A percentile compares a stretch with the other conserved stretches of the same genome.
These are phyloP conservation scores for Chymomyza procnemis DNA, from an alignment of 2,888 invertebrate species.

Conservation along the genomic window DNA sequence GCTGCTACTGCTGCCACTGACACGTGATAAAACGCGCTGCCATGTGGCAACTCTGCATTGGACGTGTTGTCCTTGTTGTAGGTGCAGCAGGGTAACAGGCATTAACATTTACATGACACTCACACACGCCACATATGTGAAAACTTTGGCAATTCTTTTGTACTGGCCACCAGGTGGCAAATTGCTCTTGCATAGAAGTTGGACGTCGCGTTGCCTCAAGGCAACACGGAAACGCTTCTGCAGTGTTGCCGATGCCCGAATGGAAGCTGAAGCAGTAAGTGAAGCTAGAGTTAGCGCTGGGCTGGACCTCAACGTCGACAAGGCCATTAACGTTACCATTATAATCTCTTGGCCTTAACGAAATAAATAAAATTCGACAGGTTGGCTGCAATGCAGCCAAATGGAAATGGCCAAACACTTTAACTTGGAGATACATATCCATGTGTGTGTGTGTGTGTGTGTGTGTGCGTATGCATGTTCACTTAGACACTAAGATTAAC, in stretches of 20 bases:
- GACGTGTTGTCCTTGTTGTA: constrained; percentile 10
- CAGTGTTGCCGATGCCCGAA: constrained; percentile 55
- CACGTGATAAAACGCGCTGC: constrained; percentile 67
- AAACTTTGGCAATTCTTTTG: constrained; percentile 69
- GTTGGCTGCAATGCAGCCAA: constrained; percentile 24
- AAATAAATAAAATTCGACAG: constrained; percentile 72
- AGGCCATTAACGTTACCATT: constrained; percentile 70
- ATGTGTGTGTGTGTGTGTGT: too few relatives aligned
- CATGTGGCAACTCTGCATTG: constrained; percentile 23
- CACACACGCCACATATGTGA: constrained; percentile 36
- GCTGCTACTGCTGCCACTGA: constrained; percentile 53
- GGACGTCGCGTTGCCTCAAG: constrained; percentile 54
- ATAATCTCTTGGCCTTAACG: constrained; percentile 71
- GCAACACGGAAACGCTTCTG: constrained; percentile 59
- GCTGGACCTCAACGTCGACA: constrained; percentile 21
- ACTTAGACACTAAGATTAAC: background rate
- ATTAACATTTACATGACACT: constrained; percentile 71
- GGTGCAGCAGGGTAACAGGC: constrained; percentile 48
- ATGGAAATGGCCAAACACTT: constrained; percentile 30
- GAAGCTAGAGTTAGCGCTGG: background rate
- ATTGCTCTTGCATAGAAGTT: constrained; percentile 38
- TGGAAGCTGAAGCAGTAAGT: background rate
- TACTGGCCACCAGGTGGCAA: constrained; percentile 52
- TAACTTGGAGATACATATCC: constrained; percentile 8
- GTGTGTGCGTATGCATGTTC: too few relatives aligned